phyloP scores from a whole-genome alignment of 2,888 invertebrate species.

The Lithophane socia region DNA sequence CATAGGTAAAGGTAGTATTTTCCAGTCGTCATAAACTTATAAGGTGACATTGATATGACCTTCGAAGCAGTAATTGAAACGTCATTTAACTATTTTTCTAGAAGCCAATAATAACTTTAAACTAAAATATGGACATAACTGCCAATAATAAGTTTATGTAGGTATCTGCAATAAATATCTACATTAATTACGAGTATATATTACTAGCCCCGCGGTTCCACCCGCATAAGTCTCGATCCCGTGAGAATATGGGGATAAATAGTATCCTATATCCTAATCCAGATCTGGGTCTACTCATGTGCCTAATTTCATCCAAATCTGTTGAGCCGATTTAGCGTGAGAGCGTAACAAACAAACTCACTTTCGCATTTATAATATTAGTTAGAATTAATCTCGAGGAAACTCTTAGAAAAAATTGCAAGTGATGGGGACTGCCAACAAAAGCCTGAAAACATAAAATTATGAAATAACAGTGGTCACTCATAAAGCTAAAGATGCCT shows the following conservation, averaged over 20 bases:
- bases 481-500: no score
- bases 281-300: no score
- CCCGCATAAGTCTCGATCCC: no score
- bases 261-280: no score
- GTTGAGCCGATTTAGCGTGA: no score
- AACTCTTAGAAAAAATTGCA: background rate
- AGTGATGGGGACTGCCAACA: background rate
- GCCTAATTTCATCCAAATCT: no score
- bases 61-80: slow-evolving; percentile 32
- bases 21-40: background rate
- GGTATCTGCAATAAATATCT: background rate
- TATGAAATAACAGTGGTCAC: background rate
- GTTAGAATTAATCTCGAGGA: background rate
- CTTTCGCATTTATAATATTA: no score
- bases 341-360: no score
- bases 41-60: slow-evolving; percentile 35
- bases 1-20: background rate
- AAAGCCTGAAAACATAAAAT: background rate
- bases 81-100: slow-evolving; percentile 45
- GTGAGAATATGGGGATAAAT: no score
- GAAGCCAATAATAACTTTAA: background rate
- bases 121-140: slow-evolving; percentile 5
- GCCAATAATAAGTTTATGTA: slow-evolving; percentile 5
- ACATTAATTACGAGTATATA: background rate
- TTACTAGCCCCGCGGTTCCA: no score